Evolutionary conservation across 2,797 vertebrate genomes (phyloP).

Genomic region (Chelmon rostratus): DNA sequence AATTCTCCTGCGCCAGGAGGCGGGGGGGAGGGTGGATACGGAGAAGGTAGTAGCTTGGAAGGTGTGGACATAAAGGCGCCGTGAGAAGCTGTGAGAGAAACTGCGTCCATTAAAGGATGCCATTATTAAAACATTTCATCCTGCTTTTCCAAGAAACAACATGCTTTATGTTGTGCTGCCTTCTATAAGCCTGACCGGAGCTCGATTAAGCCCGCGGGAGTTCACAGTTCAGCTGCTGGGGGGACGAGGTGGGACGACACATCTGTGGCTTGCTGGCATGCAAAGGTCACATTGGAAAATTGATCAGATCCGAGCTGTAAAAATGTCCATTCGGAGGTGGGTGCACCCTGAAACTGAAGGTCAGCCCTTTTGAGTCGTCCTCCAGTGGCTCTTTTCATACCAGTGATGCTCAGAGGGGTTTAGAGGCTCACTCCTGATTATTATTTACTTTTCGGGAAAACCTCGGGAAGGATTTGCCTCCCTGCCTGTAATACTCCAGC

Average conservation of each 20-base stretch:
- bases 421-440: background rate
- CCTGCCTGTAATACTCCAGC: constrained; percentile 9
- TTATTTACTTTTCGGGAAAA: constrained; percentile 41
- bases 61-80: background rate
- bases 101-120: background rate
- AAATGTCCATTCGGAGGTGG: background rate
- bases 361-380: constrained; percentile 4
- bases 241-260: constrained; percentile 10
- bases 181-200: constrained; percentile 13
- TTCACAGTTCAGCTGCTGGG: constrained; percentile 41
- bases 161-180: background rate
- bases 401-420: background rate
- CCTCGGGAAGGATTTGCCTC: constrained; percentile 38
- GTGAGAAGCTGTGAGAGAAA: constrained; percentile 1
- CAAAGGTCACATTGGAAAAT: constrained; percentile 61
- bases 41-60: background rate
- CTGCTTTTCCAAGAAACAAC: background rate
- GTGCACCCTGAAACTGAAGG: constrained; percentile 5
- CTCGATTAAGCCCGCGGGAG: background rate
- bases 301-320: constrained; percentile 30
- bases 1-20: constrained; percentile 13
- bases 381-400: background rate
- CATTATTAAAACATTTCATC: background rate
- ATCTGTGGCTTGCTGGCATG: background rate
- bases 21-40: background rate